Evolutionary conservation across 2,888 invertebrate genomes (phyloP), one percentile per base, ranked within the genome.

Genomic region (Latrodectus elegans): DNA sequence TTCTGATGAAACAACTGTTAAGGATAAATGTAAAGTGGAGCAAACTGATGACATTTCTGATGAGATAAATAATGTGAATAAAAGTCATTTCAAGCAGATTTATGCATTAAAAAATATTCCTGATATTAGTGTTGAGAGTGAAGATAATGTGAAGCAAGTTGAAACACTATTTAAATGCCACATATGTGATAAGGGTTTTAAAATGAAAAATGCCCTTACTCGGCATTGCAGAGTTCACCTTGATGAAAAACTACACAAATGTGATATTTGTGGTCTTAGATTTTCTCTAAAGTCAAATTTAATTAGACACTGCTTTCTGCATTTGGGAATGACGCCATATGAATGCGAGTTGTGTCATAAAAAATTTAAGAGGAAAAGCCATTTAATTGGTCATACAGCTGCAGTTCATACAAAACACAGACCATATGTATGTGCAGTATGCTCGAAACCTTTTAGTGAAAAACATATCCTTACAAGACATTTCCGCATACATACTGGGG

Each of bases 241-340:
- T 12, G 76, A 67, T 12, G 76, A 77, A 77, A 65, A 52, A 51
- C 76, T 22, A 51, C 17, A 77, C 51, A 67, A 10, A 17, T 77
- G 76, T 51, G 65, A 77, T 17, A 67, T 67, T 22, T 77, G 76
- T 67, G 17, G 51, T 6, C 38, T n/a, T 22, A 51, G 17, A 6
- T 77, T 77, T 67, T 22, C 49, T 2, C 11, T 9, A n/a, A 65
- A 55, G 14, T 52, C 65, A 10, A 77, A 77, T 17, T 67, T 77
- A 52, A 17, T 15, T 12, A 22, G 74, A 74, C 74, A 74, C 15
- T 26, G 55, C 14, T 55, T 53, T 1, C 53, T 74, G 9, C 74
- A 74, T 74, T 49, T 55, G 15, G 52, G 52, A 55, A 51, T 55
- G 26, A 14, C 26, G 1, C 15, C 10, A 8, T 55, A 26, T 26